These are phyloP conservation scores for Ostrea edulis DNA, from an alignment of 1,140 invertebrate genomes.

Conservation along the genomic window DNA sequence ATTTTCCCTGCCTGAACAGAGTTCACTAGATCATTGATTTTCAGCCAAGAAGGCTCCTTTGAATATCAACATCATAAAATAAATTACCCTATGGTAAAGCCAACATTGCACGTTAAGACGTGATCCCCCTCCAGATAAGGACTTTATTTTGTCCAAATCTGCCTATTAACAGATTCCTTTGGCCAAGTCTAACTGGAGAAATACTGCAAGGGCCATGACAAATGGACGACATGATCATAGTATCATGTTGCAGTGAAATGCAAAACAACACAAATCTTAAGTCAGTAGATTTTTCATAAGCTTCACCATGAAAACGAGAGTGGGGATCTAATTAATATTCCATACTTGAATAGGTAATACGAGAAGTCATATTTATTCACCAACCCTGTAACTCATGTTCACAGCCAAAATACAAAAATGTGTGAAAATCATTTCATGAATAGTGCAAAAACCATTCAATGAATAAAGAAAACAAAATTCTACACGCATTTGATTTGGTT, in stretches of 20 bases:
- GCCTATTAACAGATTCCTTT: background rate
- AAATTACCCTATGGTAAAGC: background rate
- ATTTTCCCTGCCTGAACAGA: background rate
- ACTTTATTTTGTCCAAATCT: background rate
- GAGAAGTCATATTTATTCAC: too few relatives aligned
- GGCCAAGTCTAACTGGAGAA: background rate
- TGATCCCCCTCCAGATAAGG: background rate
- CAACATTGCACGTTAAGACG: background rate
- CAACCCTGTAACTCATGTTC: too few relatives aligned
- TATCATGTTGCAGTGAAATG: background rate
- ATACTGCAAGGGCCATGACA: background rate
- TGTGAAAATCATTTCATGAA: too few relatives aligned
- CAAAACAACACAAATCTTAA: background rate
- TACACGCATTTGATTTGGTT: too few relatives aligned
- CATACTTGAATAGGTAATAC: background rate
- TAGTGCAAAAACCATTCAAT: too few relatives aligned
- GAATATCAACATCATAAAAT: conserved; percentile 34
- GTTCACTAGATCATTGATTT: background rate
- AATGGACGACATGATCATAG: background rate
- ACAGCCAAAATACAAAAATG: too few relatives aligned
- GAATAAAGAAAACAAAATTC: too few relatives aligned
- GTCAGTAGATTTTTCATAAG: background rate
- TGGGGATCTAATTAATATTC: background rate
- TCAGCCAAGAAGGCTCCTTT: conserved; percentile 16
- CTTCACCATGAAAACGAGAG: background rate